These are phyloP conservation scores for Lonchura striata DNA, from an alignment of 2,113 vertebrate genomes.

Conservation along the genomic window DNA sequence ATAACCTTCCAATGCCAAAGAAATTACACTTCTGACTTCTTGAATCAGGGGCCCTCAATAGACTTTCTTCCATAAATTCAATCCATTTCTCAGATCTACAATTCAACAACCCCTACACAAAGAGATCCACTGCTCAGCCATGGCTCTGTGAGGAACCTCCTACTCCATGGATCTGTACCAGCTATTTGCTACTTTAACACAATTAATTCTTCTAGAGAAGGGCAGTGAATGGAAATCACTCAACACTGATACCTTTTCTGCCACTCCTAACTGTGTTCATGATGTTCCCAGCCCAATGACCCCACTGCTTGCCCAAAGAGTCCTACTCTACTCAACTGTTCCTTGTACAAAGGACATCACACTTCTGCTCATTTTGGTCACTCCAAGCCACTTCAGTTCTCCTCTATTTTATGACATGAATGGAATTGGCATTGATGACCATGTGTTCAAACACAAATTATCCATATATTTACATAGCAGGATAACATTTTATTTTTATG, in stretches of 20 bases:
- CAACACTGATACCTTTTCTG: background rate
- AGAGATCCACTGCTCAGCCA: background rate
- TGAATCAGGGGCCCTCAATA: background rate
- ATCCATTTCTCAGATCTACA: background rate
- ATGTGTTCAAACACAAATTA: background rate
- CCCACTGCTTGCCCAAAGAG: background rate
- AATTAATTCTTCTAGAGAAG: background rate
- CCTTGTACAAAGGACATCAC: background rate
- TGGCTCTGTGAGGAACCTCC: background rate
- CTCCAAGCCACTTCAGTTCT: background rate
- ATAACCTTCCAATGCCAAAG: background rate
- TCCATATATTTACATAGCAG: background rate
- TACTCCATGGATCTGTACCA: rapidly evolving
- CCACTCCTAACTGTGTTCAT: background rate
- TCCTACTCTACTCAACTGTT: background rate
- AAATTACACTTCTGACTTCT: background rate
- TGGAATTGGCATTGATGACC: background rate
- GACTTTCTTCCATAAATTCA: background rate
- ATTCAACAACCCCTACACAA: background rate
- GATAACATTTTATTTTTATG: background rate
- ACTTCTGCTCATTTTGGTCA: background rate
- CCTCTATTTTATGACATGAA: background rate
- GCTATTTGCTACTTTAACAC: background rate
- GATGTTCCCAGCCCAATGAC: rapidly evolving
- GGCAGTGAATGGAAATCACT: background rate